These are phyloP conservation scores for Lampris incognitus DNA, from an alignment of 2,113 vertebrate species.

Conservation along the genomic window DNA sequence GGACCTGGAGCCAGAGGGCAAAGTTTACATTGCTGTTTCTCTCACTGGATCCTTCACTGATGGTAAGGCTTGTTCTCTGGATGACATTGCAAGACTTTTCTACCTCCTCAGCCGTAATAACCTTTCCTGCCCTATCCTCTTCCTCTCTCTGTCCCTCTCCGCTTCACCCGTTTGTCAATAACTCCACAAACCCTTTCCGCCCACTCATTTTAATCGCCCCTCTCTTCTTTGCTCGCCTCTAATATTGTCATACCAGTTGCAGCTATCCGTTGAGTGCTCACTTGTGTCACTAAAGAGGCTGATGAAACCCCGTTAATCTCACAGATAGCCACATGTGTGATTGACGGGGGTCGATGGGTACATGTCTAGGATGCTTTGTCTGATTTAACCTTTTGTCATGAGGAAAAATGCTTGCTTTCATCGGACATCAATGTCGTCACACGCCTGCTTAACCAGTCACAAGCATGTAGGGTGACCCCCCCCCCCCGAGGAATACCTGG, in stretches of 20 bases:
- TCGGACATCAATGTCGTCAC: slow-evolving; percentile 8
- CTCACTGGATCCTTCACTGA: slow-evolving; percentile 93
- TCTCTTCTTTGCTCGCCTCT: not conserved
- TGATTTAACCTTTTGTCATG: not conserved
- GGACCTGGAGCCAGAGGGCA: slow-evolving; percentile 97
- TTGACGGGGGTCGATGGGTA: not conserved
- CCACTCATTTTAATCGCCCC: not conserved
- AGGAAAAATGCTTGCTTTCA: slow-evolving; percentile 5
- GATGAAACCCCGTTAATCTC: not conserved
- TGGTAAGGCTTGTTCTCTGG: slow-evolving; percentile 82
- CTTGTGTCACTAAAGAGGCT: not conserved
- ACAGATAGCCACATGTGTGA: not conserved
- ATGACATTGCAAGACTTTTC: not conserved
- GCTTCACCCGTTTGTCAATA: not conserved
- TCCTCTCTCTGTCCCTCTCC: not conserved
- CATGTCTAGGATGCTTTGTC: not conserved
- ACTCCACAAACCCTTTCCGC: not conserved
- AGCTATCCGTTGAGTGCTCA: not conserved
- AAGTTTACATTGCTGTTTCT: slow-evolving; percentile 89
- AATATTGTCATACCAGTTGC: not conserved
- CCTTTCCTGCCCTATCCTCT: not conserved
- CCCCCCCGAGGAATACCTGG: too few species aligned
- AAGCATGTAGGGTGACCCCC: too few species aligned
- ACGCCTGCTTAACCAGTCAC: not conserved
- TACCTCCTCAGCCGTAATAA: not conserved